Evolutionary conservation across 1,140 invertebrate species (phyloP).

Genomic region (Phocides pigmalion): DNA sequence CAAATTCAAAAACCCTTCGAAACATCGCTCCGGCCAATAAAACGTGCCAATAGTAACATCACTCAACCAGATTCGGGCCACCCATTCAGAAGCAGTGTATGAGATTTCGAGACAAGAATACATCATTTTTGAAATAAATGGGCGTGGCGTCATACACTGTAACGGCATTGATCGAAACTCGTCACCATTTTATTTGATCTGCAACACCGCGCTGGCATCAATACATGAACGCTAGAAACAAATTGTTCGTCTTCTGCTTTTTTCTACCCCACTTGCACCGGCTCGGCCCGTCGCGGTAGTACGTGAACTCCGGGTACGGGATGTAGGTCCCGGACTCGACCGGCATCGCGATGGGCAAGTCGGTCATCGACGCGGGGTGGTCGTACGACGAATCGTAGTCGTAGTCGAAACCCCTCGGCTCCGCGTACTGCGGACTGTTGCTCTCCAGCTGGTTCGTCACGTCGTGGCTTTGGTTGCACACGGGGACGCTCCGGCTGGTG

Average conservation of each 20-base stretch:
- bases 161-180: slow-evolving; percentile 80
- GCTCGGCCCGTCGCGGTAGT: slow-evolving; percentile 61
- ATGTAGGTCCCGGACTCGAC: slow-evolving; percentile 68
- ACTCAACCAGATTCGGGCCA: slow-evolving; percentile 79
- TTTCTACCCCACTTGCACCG: slow-evolving; percentile 58
- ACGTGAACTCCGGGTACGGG: slow-evolving; percentile 69
- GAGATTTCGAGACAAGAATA: slow-evolving; percentile 42
- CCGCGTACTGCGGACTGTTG: slow-evolving; percentile 68
- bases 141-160: slow-evolving; percentile 68
- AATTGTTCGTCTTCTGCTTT: slow-evolving; percentile 68
- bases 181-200: slow-evolving; percentile 54
- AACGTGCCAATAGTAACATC: slow-evolving; percentile 71
- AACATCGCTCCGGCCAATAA: slow-evolving; percentile 50
- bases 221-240: slow-evolving; percentile 83
- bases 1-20: slow-evolving; percentile 27
- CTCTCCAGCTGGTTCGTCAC: slow-evolving; percentile 49
- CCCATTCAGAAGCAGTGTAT: slow-evolving; percentile 71
- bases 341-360: slow-evolving; percentile 68
- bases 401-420: slow-evolving; percentile 62
- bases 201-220: slow-evolving; percentile 49
- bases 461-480: slow-evolving; percentile 70
- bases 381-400: slow-evolving; percentile 61
- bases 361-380: slow-evolving; percentile 62
- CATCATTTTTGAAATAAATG: slow-evolving; percentile 50
- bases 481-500: slow-evolving; percentile 71